Evolutionary conservation across 2,113 vertebrate genomes (phyloP).

Genomic region (Eleginops maclovinus): DNA sequence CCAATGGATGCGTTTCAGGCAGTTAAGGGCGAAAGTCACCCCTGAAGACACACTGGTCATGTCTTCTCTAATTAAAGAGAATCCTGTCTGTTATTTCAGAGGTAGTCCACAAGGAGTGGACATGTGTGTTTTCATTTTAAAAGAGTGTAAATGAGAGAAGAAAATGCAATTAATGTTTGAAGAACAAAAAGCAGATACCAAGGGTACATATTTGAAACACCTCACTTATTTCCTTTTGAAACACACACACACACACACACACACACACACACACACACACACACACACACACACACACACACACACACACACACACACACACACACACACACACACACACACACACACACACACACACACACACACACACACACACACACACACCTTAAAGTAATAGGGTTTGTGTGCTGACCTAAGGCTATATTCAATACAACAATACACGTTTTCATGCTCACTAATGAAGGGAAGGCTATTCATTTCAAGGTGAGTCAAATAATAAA

Average conservation of each 20-base stretch:
- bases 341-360: slow-evolving; percentile 15
- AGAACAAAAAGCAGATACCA: neutral
- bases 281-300: slow-evolving; percentile 9
- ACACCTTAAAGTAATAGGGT: slow-evolving; percentile 53
- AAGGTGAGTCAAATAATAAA: slow-evolving; percentile 65
- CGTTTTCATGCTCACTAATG: slow-evolving; percentile 58
- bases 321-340: neutral
- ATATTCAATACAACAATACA: slow-evolving; percentile 51
- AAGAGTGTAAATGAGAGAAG: neutral
- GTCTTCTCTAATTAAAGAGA: neutral
- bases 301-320: neutral
- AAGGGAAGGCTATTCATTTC: slow-evolving; percentile 61
- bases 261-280: slow-evolving; percentile 20
- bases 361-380: slow-evolving; percentile 14
- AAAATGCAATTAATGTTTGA: slow-evolving; percentile 6
- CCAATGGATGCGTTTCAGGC: no score
- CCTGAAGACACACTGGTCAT: no score
- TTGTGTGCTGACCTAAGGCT: slow-evolving; percentile 58
- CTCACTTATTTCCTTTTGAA: neutral
- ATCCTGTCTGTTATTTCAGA: neutral
- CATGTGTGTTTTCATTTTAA: neutral
- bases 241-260: neutral
- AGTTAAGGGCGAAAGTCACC: no score
- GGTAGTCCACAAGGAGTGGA: neutral
- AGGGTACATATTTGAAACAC: neutral